A percentile compares a stretch with the other conserved stretches of the same genome.
These are phyloP conservation scores for Paguma larvata DNA, from an alignment of 2,797 vertebrate genomes.

Conservation along the genomic window DNA sequence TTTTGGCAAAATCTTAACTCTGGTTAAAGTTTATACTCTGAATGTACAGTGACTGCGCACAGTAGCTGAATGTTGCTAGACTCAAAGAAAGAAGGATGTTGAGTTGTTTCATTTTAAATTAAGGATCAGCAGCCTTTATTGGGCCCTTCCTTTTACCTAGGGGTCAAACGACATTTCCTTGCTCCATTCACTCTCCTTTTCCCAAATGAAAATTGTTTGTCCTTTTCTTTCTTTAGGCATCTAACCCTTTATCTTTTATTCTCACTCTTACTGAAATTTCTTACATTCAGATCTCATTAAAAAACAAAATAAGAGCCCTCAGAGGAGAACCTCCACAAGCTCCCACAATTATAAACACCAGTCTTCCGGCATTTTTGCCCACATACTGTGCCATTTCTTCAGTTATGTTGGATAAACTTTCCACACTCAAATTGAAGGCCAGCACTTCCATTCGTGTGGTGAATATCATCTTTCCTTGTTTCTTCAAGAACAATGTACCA, in stretches of 20 bases:
- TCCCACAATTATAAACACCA: neutral
- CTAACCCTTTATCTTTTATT: neutral
- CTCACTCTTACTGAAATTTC: neutral
- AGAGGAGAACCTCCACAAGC: neutral
- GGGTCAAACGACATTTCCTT: neutral
- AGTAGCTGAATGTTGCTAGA: neutral
- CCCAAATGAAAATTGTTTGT: neutral
- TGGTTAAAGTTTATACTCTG: neutral
- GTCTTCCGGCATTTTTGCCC: neutral
- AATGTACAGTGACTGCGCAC: neutral
- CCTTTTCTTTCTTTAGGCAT: neutral
- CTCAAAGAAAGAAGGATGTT: neutral
- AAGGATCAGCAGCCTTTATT: neutral
- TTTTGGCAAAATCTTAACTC: neutral
- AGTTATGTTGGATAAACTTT: neutral
- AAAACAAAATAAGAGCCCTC: neutral
- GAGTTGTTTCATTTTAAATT: neutral
- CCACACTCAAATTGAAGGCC: neutral
- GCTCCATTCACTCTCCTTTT: neutral
- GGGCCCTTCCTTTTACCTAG: neutral
- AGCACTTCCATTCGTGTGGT: neutral
- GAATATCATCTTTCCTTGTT: neutral
- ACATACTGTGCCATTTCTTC: neutral
- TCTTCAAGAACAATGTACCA: neutral
- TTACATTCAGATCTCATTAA: neutral